Evolutionary conservation across 1,140 invertebrate genomes (phyloP).

Genomic region (Tetraneura akinire): DNA sequence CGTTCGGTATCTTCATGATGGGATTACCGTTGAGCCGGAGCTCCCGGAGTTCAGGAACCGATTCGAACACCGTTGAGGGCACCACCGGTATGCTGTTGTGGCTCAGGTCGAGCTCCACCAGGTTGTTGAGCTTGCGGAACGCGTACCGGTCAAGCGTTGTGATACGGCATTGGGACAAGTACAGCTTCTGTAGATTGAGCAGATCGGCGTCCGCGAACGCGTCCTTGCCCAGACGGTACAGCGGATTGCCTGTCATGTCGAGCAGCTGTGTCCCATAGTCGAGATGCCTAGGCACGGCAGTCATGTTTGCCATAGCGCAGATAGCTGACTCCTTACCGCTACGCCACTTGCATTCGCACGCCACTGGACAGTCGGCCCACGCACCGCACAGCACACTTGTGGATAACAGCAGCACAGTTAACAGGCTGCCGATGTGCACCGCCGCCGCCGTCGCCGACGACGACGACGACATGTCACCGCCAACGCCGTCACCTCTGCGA

Average conservation of each 20-base stretch:
- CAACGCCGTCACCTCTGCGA: not conserved
- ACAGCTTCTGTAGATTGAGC: conserved; percentile 78
- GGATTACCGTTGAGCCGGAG: conserved; percentile 73
- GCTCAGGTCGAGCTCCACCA: conserved; percentile 78
- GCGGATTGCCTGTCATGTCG: conserved; percentile 72
- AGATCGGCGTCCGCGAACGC: conserved; percentile 72
- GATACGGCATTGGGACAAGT: conserved; percentile 68
- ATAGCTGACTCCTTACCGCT: conserved; percentile 79
- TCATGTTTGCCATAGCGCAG: conserved; percentile 72
- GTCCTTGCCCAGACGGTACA: conserved; percentile 68
- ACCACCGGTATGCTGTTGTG: conserved; percentile 69
- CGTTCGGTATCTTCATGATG: conserved; percentile 68
- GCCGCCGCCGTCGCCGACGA: not conserved
- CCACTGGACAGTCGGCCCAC: conserved; percentile 64
- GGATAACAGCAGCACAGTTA: not conserved
- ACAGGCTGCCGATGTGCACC: not conserved
- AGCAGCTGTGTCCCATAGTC: conserved; percentile 77
- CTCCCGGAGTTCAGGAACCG: conserved; percentile 74
- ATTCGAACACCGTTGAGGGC: conserved; percentile 71
- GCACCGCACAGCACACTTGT: conserved; percentile 2
- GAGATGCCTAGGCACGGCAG: conserved; percentile 68
- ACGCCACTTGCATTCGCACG: conserved; percentile 84
- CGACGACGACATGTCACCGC: not conserved
- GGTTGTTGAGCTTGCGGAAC: conserved; percentile 71
- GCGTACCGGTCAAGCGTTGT: conserved; percentile 67